Evolutionary conservation across 2,113 vertebrate species (phyloP).

Genomic region (Siniperca chuatsi): DNA sequence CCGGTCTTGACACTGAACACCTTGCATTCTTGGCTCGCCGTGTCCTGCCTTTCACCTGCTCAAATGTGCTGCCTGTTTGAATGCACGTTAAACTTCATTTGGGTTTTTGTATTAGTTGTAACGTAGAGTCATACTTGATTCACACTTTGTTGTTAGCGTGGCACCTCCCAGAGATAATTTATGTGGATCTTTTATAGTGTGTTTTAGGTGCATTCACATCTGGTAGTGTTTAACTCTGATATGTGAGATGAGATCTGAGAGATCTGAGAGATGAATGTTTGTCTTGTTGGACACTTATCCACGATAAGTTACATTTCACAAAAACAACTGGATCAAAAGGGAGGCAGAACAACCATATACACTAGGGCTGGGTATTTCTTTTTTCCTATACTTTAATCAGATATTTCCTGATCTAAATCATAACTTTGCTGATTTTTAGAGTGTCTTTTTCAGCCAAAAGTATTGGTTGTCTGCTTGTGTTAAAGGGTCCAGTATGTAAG

Average conservation of each 20-base stretch:
- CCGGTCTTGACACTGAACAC: constrained; percentile 18
- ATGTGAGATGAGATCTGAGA: too few species aligned
- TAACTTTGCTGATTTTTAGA: too few species aligned
- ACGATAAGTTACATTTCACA: background rate
- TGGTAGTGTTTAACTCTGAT: background rate
- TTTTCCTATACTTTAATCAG: too few species aligned
- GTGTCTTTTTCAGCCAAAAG: background rate
- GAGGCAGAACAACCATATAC: background rate
- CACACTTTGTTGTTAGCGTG: constrained; percentile 11
- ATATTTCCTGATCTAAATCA: too few species aligned
- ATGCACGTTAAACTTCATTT: background rate
- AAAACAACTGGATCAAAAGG: background rate
- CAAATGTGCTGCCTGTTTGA: background rate
- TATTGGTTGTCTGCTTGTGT: too few species aligned
- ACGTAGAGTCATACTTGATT: background rate
- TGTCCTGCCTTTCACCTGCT: background rate
- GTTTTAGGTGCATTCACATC: background rate
- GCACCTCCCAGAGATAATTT: too few species aligned
- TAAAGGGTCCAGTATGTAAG: too few species aligned
- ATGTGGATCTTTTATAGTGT: background rate
- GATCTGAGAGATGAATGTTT: background rate
- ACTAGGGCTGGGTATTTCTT: background rate
- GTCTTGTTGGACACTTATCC: background rate
- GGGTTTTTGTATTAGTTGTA: background rate
- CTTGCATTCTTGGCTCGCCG: background rate